Conservation (phyloP, 2,113 vertebrate genomes). For the Tiliqua scincoides region DNA sequence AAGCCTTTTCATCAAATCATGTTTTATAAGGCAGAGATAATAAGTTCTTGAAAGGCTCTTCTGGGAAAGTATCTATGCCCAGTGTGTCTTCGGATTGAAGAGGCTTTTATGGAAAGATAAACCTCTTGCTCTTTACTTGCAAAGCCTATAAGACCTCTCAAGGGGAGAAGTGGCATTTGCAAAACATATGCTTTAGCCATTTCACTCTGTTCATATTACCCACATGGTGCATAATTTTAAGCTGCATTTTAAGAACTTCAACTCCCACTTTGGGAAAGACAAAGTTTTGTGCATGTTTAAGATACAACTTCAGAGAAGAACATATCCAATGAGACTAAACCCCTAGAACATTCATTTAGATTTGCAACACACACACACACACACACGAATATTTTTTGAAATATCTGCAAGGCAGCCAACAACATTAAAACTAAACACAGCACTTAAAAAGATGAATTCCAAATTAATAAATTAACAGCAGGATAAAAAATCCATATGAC, state of each 20-base stretch:
- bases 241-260: constrained; percentile 58
- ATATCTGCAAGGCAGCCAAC: neutral
- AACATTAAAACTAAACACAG: too few species aligned
- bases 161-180: constrained; percentile 62
- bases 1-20: constrained; percentile 32
- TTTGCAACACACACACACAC: neutral
- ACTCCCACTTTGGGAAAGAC: constrained; percentile 41
- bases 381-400: neutral
- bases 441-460: too few species aligned
- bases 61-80: constrained; percentile 27
- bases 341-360: neutral
- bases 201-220: constrained; percentile 57
- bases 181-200: constrained; percentile 68
- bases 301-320: neutral
- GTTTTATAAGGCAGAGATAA: constrained; percentile 40
- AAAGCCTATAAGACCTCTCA: constrained; percentile 66
- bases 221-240: constrained; percentile 60
- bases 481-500: too few species aligned
- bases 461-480: too few species aligned
- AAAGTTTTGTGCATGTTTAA: constrained; percentile 47
- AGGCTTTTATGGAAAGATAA: constrained; percentile 57
- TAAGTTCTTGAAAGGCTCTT: constrained; percentile 61
- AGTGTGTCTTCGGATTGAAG: constrained; percentile 37
- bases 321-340: neutral
- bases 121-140: constrained; percentile 66